These are phyloP conservation scores for Parotia lawesii DNA, from an alignment of 2,113 vertebrate species.

Conservation along the genomic window DNA sequence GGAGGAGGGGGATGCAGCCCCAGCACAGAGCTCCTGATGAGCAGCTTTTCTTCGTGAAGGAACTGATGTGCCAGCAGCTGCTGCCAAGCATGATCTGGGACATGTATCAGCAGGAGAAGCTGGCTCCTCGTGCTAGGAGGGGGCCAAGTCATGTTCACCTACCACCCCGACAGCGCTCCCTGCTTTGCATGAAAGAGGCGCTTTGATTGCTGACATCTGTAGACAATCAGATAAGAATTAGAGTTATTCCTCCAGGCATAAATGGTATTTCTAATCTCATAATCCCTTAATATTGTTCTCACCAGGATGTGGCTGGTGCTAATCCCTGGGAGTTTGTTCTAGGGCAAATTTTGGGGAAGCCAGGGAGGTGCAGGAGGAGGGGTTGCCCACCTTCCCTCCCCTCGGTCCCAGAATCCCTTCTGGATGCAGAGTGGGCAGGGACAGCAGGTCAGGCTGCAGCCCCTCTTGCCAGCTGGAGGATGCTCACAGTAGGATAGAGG, in stretches of 20 bases:
- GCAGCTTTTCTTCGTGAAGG: background rate
- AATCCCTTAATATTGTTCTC: conserved; percentile 61
- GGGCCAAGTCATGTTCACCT: background rate
- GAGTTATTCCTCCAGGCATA: conserved; percentile 38
- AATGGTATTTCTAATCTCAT: conserved; percentile 62
- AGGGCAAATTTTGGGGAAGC: background rate
- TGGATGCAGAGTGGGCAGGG: rapidly evolving
- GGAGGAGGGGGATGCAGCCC: background rate
- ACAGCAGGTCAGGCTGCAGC: background rate
- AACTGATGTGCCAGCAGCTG: rapidly evolving
- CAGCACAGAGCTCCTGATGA: background rate
- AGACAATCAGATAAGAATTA: conserved; percentile 61
- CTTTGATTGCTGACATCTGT: conserved; percentile 58
- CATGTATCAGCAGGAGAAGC: background rate
- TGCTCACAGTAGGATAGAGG: background rate
- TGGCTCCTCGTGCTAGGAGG: background rate
- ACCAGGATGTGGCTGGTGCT: conserved; percentile 2
- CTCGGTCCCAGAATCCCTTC: background rate
- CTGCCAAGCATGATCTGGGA: background rate
- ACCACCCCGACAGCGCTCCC: background rate
- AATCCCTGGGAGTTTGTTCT: conserved; percentile 46
- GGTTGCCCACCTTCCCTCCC: background rate
- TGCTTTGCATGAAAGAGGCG: background rate
- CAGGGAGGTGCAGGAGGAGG: background rate
- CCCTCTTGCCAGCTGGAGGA: background rate